These are phyloP conservation scores for Avahi laniger DNA, from an alignment of 2,797 vertebrate species.

Conservation along the genomic window DNA sequence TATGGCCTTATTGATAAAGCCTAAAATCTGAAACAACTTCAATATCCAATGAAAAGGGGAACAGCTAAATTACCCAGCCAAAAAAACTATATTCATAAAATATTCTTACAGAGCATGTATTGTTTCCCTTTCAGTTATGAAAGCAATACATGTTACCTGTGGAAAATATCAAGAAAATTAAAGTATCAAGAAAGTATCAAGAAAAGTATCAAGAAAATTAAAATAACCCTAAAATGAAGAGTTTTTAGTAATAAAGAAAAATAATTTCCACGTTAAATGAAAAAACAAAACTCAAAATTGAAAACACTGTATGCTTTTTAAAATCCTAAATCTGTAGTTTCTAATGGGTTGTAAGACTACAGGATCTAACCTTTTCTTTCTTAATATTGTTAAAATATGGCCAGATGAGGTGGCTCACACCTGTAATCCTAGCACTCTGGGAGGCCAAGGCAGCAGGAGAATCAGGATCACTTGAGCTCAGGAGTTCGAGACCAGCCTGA, in stretches of 20 bases:
- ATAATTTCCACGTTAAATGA: slow-evolving; percentile 31
- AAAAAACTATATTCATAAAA: background rate
- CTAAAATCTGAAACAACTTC: slow-evolving; percentile 48
- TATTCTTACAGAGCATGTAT: slow-evolving; percentile 39
- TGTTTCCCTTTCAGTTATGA: slow-evolving; percentile 35
- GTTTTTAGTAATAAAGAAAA: slow-evolving; percentile 33
- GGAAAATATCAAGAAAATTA: slow-evolving; percentile 55
- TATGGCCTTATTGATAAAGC: slow-evolving; percentile 22
- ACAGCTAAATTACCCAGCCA: slow-evolving; percentile 35
- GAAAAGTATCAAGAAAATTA: slow-evolving; percentile 55
- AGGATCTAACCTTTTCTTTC: background rate
- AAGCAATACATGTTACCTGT: slow-evolving; percentile 26
- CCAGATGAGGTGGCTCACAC: no score
- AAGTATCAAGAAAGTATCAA: slow-evolving; percentile 59
- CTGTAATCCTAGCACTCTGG: no score
- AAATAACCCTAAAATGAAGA: slow-evolving; percentile 5
- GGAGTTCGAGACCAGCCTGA: no score
- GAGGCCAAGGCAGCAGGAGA: no score
- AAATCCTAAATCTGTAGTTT: background rate
- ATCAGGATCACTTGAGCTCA: no score
- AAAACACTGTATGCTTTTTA: slow-evolving; percentile 6
- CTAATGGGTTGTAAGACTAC: background rate
- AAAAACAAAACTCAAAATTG: slow-evolving; percentile 41
- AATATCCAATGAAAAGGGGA: background rate
- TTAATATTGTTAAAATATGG: background rate